Evolutionary conservation across 2,113 vertebrate genomes (phyloP).

Genomic region (Numida meleagris): DNA sequence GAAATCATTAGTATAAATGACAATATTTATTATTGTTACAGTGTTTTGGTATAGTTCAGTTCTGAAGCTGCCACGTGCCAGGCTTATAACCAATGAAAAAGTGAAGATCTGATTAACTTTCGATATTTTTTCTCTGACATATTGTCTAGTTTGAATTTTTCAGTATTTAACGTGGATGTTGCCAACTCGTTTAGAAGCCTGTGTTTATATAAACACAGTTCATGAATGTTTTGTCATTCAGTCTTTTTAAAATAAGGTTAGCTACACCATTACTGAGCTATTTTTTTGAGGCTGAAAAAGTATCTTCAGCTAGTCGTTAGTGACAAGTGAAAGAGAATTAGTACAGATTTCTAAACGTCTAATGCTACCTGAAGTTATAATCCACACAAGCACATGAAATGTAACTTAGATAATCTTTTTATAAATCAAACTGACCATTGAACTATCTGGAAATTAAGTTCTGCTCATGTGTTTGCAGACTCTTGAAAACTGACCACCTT

Average conservation of each 20-base stretch:
- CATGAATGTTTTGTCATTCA: slow-evolving; percentile 13
- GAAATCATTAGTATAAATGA: neutral
- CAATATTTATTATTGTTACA: neutral
- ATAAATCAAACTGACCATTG: neutral
- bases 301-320: neutral
- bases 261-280: neutral
- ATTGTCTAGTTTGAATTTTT: neutral
- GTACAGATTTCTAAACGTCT: neutral
- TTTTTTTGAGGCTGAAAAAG: neutral
- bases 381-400: neutral
- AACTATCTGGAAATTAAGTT: neutral
- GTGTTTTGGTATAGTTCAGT: neutral
- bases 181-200: slow-evolving; percentile 26
- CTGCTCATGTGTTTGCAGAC: neutral
- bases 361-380: neutral
- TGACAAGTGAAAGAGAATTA: neutral
- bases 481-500: neutral
- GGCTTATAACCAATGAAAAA: neutral
- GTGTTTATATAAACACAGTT: slow-evolving; percentile 53
- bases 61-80: slow-evolving; percentile 27
- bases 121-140: slow-evolving; percentile 17
- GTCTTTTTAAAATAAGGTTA: neutral
- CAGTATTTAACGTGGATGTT: slow-evolving; percentile 7
- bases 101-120: neutral
- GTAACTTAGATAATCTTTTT: neutral